A percentile compares a stretch with the other conserved stretches of the same genome.
These are phyloP conservation scores for Melanotaenia maccullochi DNA, from an alignment of 2,797 vertebrate species.

Conservation along the genomic window DNA sequence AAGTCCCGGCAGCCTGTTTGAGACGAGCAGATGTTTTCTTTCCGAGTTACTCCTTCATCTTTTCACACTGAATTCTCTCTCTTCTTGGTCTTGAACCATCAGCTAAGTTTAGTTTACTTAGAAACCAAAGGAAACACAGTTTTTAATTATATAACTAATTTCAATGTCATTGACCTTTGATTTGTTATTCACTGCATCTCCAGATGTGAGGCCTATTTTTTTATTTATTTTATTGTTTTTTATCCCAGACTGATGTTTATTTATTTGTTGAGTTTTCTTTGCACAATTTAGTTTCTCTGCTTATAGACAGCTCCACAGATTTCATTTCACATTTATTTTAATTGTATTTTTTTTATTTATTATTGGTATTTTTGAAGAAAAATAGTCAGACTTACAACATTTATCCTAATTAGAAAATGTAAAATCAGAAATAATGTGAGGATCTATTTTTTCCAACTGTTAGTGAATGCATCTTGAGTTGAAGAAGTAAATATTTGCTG, in stretches of 20 bases:
- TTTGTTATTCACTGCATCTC: neutral
- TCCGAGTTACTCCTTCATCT: neutral
- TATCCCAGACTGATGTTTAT: too few relatives aligned
- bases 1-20: neutral
- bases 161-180: neutral
- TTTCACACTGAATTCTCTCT: neutral
- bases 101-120: too few relatives aligned
- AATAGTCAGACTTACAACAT: neutral
- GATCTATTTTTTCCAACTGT: neutral
- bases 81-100: too few relatives aligned
- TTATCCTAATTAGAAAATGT: neutral
- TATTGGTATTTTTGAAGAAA: neutral
- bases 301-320: neutral
- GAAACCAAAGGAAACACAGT: too few relatives aligned
- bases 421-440: neutral
- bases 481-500: neutral
- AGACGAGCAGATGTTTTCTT: neutral
- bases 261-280: neutral
- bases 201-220: neutral
- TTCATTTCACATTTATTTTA: neutral
- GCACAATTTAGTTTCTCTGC: neutral
- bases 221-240: too few relatives aligned
- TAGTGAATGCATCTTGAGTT: neutral
- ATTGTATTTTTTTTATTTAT: neutral
- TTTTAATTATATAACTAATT: too few relatives aligned